Evolutionary conservation across 2,797 vertebrate species (phyloP).

Genomic region (Fundulus diaphanus): DNA sequence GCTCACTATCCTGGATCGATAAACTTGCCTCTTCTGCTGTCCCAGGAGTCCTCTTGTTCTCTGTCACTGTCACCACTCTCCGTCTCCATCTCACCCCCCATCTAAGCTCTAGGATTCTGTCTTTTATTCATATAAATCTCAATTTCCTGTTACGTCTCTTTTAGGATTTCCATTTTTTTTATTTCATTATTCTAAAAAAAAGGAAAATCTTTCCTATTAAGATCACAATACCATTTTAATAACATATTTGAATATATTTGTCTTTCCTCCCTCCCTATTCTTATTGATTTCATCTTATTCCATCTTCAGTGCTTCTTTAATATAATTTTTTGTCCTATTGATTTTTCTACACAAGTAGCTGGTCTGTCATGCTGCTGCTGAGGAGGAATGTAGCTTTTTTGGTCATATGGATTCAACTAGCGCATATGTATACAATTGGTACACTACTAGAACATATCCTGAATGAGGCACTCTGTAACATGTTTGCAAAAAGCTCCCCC

Average conservation of each 20-base stretch:
- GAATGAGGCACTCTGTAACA: slow-evolving; percentile 21
- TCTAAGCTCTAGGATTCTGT: slow-evolving; percentile 14
- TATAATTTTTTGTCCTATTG: slow-evolving; percentile 44
- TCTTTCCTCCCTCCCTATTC: slow-evolving; percentile 5
- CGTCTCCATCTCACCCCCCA: slow-evolving; percentile 42
- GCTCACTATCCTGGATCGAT: slow-evolving; percentile 77
- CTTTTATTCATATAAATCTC: slow-evolving; percentile 13
- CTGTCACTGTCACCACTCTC: slow-evolving; percentile 70
- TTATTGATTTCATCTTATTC: slow-evolving; percentile 25
- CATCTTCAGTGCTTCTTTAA: slow-evolving; percentile 16
- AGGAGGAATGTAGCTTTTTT: slow-evolving; percentile 43
- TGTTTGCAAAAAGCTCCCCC: not conserved
- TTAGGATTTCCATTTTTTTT: not conserved
- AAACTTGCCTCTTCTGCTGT: slow-evolving; percentile 64
- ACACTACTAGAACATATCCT: slow-evolving; percentile 22
- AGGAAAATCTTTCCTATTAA: not conserved
- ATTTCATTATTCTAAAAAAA: slow-evolving; percentile 1
- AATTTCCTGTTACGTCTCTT: not conserved
- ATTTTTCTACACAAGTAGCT: slow-evolving; percentile 52
- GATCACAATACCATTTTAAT: not conserved
- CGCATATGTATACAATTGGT: slow-evolving; percentile 12
- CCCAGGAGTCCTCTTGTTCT: slow-evolving; percentile 66
- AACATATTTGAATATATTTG: not conserved
- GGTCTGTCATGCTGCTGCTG: slow-evolving; percentile 38
- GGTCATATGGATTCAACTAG: slow-evolving; percentile 45